Evolutionary conservation across 2,888 invertebrate genomes (phyloP), one percentile per base, ranked within the genome.

Genomic region (Rhabditophanes sp.): DNA sequence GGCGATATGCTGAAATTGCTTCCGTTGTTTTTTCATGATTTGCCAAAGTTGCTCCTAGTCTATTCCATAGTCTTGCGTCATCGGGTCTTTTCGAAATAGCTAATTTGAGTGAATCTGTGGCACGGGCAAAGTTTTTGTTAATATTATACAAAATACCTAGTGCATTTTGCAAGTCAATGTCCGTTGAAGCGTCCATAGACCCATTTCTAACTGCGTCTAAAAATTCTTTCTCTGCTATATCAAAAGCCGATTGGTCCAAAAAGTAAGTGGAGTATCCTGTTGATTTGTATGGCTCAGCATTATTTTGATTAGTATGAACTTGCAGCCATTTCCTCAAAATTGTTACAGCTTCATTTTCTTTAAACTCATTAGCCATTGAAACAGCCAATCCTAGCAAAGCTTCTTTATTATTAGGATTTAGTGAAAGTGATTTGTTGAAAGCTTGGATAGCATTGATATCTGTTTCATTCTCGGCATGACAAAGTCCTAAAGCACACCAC

Each of bases 381-480:
- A 87, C 83, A 21, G 88, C 83, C 34, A 93, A 69, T 1, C 82
- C 78, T 76, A 90, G 81, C 34, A 87, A 73, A 0, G 84, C 88
- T 44, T 58, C 51, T 34, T 45, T 33, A 35, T 54, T 56, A 9
- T 26, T 28, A 4, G 57, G 44, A 12, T 56, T 48, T 30, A 64
- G 43, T 20, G 53, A 40, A n/a, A 62, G 34, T 28, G 53, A 68
- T 66, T 77, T 79, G 63, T 79, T 80, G 19, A 93, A 71, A 0
- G 93, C 93, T 27, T 80, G 76, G 55, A 96, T 93, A 7, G 87
- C 87, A 50, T 77, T 73, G 3, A 82, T 80, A 68, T 96, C 93
- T 69, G 78, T 87, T 71, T 99, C 96, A 71, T 96, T 96, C 72
- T 93, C 87, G 23, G 93, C 85, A 67, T 90, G 88, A 19, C 85